phyloP scores from a whole-genome alignment of 2,888 invertebrate genomes.

The Pasiphila rectangulata region DNA sequence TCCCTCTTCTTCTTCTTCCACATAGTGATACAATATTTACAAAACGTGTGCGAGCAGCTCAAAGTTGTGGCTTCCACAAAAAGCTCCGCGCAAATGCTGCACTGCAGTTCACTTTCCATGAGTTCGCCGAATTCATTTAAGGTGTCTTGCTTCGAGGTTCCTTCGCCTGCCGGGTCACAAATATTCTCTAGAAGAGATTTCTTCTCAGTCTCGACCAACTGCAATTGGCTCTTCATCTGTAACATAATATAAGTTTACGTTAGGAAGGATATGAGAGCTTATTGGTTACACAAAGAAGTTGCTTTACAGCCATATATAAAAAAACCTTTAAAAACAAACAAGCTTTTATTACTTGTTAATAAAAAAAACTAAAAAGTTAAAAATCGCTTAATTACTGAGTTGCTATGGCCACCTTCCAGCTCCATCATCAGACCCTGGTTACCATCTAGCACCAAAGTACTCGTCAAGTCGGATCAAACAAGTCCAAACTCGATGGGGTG shows the following conservation, averaged over 20 bases:
- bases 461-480: too few relatives aligned
- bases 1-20: constrained; percentile 86
- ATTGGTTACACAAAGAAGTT: too few relatives aligned
- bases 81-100: constrained; percentile 88
- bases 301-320: too few relatives aligned
- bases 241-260: constrained; percentile 8
- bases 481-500: too few relatives aligned
- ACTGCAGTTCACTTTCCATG: constrained; percentile 86
- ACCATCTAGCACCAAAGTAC: too few relatives aligned
- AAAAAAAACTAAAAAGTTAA: too few relatives aligned
- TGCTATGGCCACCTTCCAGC: too few relatives aligned
- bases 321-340: too few relatives aligned
- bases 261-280: too few relatives aligned
- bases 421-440: too few relatives aligned
- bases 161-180: constrained; percentile 35
- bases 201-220: constrained; percentile 56
- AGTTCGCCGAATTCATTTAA: constrained; percentile 74
- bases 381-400: too few relatives aligned
- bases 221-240: constrained; percentile 56
- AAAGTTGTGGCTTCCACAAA: constrained; percentile 86
- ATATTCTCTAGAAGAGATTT: constrained; percentile 52
- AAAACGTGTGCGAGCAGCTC: constrained; percentile 88
- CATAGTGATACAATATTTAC: constrained; percentile 84
- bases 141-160: constrained; percentile 47
- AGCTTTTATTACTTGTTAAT: too few relatives aligned